Conservation (phyloP, 2,888 invertebrate species). For the Amiota minor region DNA sequence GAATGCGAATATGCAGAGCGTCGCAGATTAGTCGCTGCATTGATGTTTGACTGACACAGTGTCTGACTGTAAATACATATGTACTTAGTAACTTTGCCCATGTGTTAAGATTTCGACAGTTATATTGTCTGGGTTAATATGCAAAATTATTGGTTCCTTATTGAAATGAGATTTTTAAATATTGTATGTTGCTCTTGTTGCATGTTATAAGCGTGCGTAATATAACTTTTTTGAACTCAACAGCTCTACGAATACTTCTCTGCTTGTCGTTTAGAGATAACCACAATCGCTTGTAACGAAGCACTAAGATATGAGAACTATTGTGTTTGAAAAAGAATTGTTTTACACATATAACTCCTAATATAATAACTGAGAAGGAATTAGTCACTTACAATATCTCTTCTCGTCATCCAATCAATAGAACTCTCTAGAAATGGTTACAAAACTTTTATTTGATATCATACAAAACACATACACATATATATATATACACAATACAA, state of each 20-base stretch:
- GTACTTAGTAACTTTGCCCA: neutral
- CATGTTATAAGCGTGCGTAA: conserved; percentile 16
- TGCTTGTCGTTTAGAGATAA: too few species aligned
- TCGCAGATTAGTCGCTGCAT: neutral
- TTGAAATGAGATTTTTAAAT: too few species aligned
- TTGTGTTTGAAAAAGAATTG: too few species aligned
- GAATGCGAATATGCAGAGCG: conserved; percentile 12
- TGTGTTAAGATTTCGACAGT: neutral
- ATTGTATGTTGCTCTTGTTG: neutral
- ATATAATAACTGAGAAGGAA: neutral
- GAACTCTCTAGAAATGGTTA: neutral
- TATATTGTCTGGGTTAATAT: neutral
- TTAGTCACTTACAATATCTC: neutral
- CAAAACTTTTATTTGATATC: conserved; percentile 18
- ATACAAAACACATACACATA: conserved; percentile 21
- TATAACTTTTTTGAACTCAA: conserved; percentile 13
- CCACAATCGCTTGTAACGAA: too few species aligned
- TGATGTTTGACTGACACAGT: conserved; percentile 26
- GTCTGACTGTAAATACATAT: neutral
- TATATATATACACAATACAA: neutral
- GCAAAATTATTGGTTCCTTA: neutral
- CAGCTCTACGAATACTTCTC: neutral
- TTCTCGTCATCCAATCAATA: too few species aligned
- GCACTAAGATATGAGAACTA: too few species aligned
- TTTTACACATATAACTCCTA: too few species aligned